Conservation (phyloP, 2,888 invertebrate genomes). For the Girardia tigrina region DNA sequence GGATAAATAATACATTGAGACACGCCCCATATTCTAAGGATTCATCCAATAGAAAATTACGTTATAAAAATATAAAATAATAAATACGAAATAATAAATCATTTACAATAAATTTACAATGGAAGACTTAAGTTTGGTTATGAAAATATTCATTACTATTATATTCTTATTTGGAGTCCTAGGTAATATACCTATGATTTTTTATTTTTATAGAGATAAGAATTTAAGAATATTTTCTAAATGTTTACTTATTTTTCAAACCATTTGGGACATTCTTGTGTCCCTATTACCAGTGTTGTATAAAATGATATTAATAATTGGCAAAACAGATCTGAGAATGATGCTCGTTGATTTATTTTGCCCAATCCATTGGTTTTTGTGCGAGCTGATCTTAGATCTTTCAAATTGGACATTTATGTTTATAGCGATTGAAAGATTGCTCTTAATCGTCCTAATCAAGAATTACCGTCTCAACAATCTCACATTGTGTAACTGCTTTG, state of each 20-base stretch:
- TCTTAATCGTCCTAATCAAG: background rate
- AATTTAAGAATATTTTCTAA: constrained; percentile 15
- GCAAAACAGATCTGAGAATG: background rate
- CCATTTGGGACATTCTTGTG: background rate
- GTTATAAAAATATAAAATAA: background rate
- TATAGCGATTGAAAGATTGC: constrained; percentile 17
- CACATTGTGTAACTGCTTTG: constrained; percentile 2
- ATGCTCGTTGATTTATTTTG: background rate
- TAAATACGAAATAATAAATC: background rate
- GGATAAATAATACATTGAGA: background rate
- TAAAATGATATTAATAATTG: background rate
- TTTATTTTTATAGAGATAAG: constrained; percentile 16
- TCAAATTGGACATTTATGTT: constrained; percentile 18
- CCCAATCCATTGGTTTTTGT: constrained; percentile 2
- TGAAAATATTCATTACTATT: background rate
- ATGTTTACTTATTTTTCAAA: constrained; percentile 14
- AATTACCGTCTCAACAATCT: constrained; percentile 16
- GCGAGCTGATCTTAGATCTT: constrained; percentile 15
- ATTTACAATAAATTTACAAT: background rate
- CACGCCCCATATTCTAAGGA: background rate
- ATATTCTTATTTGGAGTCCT: background rate
- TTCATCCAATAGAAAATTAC: background rate
- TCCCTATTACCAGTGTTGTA: background rate
- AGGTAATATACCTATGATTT: constrained; percentile 6
- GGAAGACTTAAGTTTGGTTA: background rate